Evolutionary conservation across 2,113 vertebrate species (phyloP).

Genomic region (Tapirus terrestris): DNA sequence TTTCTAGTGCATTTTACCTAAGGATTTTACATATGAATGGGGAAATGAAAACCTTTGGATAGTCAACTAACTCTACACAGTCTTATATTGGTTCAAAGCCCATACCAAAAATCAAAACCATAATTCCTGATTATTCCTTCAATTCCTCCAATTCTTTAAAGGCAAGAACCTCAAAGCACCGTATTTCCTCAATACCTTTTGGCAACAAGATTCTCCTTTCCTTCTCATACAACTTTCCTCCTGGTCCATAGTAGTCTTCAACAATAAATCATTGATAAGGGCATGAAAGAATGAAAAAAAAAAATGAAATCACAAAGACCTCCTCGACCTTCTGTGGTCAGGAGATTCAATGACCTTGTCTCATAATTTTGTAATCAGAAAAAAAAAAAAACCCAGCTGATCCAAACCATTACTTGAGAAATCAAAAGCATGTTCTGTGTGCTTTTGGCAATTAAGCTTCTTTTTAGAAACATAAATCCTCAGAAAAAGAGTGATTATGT

Average conservation of each 20-base stretch:
- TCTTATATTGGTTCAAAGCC: not conserved
- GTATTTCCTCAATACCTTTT: not conserved
- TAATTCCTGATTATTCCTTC: not conserved
- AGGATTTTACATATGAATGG: conserved; percentile 4
- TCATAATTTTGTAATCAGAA: not conserved
- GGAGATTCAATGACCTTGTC: not conserved
- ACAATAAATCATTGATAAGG: not conserved
- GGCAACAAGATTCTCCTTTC: not conserved
- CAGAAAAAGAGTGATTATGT: not conserved
- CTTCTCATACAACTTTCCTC: not conserved
- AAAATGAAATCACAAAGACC: not conserved
- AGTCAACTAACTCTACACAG: not conserved
- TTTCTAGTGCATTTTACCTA: conserved; percentile 52
- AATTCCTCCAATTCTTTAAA: not conserved
- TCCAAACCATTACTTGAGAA: not conserved
- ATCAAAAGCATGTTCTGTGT: not conserved
- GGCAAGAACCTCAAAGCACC: not conserved
- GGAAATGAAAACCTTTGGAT: not conserved
- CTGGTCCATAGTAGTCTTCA: not conserved
- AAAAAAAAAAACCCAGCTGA: not conserved
- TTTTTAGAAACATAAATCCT: not conserved
- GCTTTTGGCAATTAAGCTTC: not conserved
- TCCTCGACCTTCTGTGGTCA: not conserved
- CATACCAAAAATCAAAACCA: not conserved
- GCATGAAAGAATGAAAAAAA: not conserved